Base-by-base conservation (phyloP, 2,888 invertebrate genomes). In the Nipponacmea schrenckii region DNA sequence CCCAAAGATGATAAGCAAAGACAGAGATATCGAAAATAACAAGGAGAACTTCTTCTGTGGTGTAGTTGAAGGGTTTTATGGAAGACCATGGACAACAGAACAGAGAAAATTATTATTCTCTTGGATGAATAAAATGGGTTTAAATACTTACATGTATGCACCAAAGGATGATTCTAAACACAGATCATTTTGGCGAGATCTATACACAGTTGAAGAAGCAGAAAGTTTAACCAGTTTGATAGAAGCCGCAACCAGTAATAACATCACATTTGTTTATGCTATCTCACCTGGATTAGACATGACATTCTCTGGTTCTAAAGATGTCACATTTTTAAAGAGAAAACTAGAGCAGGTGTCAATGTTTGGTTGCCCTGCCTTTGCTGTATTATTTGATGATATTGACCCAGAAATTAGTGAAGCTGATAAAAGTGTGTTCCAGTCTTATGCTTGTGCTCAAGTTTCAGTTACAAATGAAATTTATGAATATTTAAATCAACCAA, bases 151-250 rank as follows among this genome's bases (percentile, higher is more conserved):
- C 89, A 93, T 99, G 63, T 99, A 99, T 89, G 99, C 98, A 2
- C 99, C 99, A 0, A 99, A 99, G 90, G 99, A 99, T 90, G 99
- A 99, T 89, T 96, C 96, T 89, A 99, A 99, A 87, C 99, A 99
- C 88, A 91, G 99, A 31, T 96, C 97, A 0, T 96, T 95, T 88
- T 99, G 99, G 99, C 91, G 99, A 69, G 97, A 98, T 85, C 90
- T 97, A 26, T 99, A 99, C 88, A 96, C 97, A 0, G 97, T 97
- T 0, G 98, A 99, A 88, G 98, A 98, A 90, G 96, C 96, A 70
- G 98, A 97, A 86, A 96, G 97, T 87, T 91, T 99, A 39, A 94
- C 95, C 0, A 92, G 95, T 27, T 91, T 99, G 46, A 97, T 99
- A 81, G 91, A 94, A 5, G 94, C 95, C 12, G 97, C 98, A 0